Base-by-base conservation (phyloP, 30 jellyfish, hydroid and myxozoan genomes). In the Morbakka virulenta region DNA sequence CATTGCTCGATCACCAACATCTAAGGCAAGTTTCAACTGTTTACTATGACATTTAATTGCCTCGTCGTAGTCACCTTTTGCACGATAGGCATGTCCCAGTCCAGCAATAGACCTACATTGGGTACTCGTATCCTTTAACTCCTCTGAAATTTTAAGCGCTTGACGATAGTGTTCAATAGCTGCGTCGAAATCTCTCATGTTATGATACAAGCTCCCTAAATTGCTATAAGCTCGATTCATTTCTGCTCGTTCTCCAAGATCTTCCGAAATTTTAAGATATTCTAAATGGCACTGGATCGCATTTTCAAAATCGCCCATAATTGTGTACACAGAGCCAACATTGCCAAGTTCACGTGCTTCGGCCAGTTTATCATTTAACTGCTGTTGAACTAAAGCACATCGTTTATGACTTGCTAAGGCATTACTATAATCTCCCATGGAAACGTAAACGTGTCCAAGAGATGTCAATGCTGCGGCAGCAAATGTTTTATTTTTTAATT, bases 291-390 rank as follows among this genome's bases (percentile, higher is more conserved):
- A 92, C 77, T 92, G 86, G 17, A 68, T 72, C 1, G 98, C 96
- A 49, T 75, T 84, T 20, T 77, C 87, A 63, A 78, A 82, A 28
- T 92, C 98, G 0, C 93, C 95, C 98, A 92, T 79, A 64, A 92
- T 28, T 4, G 90, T 74, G 50, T 92, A 80, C 24, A 92, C 96
- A 11, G 95, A 79, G 3, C 96, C 98, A 34, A 92, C 91, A 33
- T 79, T 82, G 1, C 95, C 94, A n/a, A 92, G 82, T 82, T 92
- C 98, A 64, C 86, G 67, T 23, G 95, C 88, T 64, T 92, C 98
- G 21, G 80, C 79, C 23, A 70, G 50, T 1, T 82, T 93, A 41
- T 84, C 95, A 22, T 71, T 73, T 31, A 79, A 36, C 62, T 92
- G 90, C 29, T 81, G 74, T 13, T 89, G 84, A 0, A 92, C 79